Percentiles rank a stretch among this genome's conserved stretches.
phyloP scores from a whole-genome alignment of 2,797 vertebrate species.

The Tadarida brasiliensis region DNA sequence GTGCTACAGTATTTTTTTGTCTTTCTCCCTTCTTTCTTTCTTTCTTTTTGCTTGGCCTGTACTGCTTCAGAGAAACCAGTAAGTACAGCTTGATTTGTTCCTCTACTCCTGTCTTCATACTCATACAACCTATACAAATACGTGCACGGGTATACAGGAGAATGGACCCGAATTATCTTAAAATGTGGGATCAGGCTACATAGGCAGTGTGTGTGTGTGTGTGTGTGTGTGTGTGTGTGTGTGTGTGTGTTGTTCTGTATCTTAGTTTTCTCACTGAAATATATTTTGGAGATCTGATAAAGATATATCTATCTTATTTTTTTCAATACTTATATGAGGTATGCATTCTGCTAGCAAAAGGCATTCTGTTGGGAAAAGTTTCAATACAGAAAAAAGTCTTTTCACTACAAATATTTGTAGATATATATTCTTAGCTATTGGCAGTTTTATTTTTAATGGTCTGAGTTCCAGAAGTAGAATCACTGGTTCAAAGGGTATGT shows the following conservation, averaged over 20 bases:
- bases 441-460: slow-evolving; percentile 59
- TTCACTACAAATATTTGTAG: background rate
- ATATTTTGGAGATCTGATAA: slow-evolving; percentile 1
- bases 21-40: background rate
- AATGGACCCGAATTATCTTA: background rate
- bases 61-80: background rate
- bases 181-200: background rate
- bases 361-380: slow-evolving; percentile 30
- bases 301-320: background rate
- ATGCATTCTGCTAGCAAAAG: background rate
- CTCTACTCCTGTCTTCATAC: background rate
- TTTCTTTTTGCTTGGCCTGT: background rate
- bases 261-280: slow-evolving; percentile 42
- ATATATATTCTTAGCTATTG: slow-evolving; percentile 44
- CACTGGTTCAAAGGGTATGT: slow-evolving; percentile 54
- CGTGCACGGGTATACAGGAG: background rate
- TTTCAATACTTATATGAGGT: background rate
- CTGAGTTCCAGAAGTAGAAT: slow-evolving; percentile 41
- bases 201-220: rapidly evolving
- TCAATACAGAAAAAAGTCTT: background rate
- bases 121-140: background rate
- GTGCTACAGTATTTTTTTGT: background rate
- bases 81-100: background rate
- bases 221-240: background rate
- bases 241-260: background rate